Evolutionary conservation across 2,113 vertebrate genomes (phyloP), one percentile per base, ranked within the genome.

Genomic region (Dicentrarchus labrax): DNA sequence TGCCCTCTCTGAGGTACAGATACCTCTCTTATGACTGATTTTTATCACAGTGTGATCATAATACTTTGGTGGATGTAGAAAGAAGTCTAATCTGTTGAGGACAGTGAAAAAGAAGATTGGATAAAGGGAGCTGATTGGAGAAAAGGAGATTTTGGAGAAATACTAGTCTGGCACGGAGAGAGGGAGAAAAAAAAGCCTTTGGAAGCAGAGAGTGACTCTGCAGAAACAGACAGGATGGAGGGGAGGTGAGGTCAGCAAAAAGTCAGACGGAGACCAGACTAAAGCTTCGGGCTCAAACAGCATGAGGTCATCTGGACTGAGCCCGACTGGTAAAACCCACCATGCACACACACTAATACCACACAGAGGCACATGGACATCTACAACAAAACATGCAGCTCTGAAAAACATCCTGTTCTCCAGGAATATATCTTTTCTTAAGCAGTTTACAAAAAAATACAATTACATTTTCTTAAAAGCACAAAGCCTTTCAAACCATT

Each of bases 211-310:
- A 24, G 80, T 87, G 88, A 89, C 76, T 82, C 36, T 1, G 79
- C 82, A 89, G 64, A 82, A 88, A 66, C 38, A 43, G 85, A 70
- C 50, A n/a, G 78, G 60, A 45, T 8, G 21, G 60, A 39, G n/a
- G 7, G 0, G 39, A 38, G 75, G 48, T 50, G 84, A 76, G 84
- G 77, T 86, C 82, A 82, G 85, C 79, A 85, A 77, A 76, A 84
- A 76, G 82, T 82, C 88, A 89, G 91, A 82, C 70, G 2, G 11
- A 66, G 68, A 22, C 74, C 76, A 80, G 77, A 89, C 72, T 30
- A 72, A 75, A 74, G 86, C 87, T 51, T 70, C 54, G 36, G 85
- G 78, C 83, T 76, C 48, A 64, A 73, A 71, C 54, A 48, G 64
- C 38, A 68, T 86, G 83, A 90, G 83, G 78, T 90, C 84, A 88